Evolutionary conservation across 2,888 invertebrate genomes (phyloP), one percentile per base, ranked within the genome.

Genomic region (Entomobrya proxima): DNA sequence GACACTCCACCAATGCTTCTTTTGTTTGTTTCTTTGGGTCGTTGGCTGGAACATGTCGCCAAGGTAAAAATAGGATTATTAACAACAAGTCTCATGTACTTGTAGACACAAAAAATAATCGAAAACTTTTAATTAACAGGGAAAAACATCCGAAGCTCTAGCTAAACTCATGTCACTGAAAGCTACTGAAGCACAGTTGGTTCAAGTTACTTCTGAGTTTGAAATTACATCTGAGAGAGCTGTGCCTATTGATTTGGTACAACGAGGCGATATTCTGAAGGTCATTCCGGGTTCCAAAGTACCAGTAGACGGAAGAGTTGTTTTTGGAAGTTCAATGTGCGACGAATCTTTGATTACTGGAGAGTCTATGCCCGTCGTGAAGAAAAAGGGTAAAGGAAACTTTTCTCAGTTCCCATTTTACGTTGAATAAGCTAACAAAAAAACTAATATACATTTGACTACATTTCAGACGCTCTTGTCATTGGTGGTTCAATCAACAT

Each of bases 1-100:
- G 99, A 99, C 92, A 99, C 99, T 0, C 98, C 99, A 0, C 99
- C 99, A 0, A 99, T 99, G 99, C 92, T 99, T 88, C 93, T 99
- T 61, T 96, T 99, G 32, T 99, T 99, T 92, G 97, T 99, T 50
- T 97, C 98, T 0, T 92, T 99, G 61, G 99, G 99, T 0, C 93
- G 98, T 86, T 99, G 99, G 99, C 92, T 99, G 89, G 99, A 99
- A 92, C 98, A 98, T 91, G 96, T 99, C 76, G 99, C 99, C 0
- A 99, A 99, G 94, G 96, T 96, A 91, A 13, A n/a, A n/a, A n/a
- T n/a, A n/a, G n/a, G n/a, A n/a, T n/a, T n/a, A n/a, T n/a, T n/a
- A n/a, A n/a, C n/a, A n/a, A n/a, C n/a, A n/a, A n/a, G n/a, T n/a
- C n/a, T n/a, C n/a, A n/a, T n/a, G n/a, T n/a, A n/a, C n/a, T n/a